phyloP scores from a whole-genome alignment of 2,888 invertebrate genomes.

The Lymantria dispar region DNA sequence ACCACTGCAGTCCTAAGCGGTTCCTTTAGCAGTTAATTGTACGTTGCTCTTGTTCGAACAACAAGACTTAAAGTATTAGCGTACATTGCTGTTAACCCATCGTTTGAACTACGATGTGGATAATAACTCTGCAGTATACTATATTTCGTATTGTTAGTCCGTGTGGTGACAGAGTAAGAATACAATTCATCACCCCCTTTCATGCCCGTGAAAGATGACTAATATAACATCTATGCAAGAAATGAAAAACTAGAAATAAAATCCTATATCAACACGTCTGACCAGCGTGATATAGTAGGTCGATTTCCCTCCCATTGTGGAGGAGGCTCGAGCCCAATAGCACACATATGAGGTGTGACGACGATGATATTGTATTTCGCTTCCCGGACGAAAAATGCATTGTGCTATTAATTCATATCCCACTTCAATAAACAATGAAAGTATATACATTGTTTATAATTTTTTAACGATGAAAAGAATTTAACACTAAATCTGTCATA shows the following conservation, averaged over 20 bases:
- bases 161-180: too few relatives aligned
- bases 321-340: too few relatives aligned
- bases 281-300: too few relatives aligned
- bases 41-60: constrained; percentile 61
- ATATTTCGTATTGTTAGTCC: too few relatives aligned
- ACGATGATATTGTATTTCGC: too few relatives aligned
- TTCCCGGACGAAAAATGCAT: constrained; percentile 35
- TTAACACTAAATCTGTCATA: neutral
- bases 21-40: constrained; percentile 63
- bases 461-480: neutral
- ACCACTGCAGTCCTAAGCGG: constrained; percentile 40
- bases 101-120: constrained; percentile 70
- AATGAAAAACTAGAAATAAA: too few relatives aligned
- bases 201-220: too few relatives aligned
- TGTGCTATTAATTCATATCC: constrained; percentile 5
- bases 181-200: too few relatives aligned
- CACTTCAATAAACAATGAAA: constrained; percentile 4
- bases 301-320: too few relatives aligned
- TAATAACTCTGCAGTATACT: constrained; percentile 47
- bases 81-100: constrained; percentile 59
- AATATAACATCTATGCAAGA: too few relatives aligned
- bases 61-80: constrained; percentile 49
- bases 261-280: too few relatives aligned
- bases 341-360: too few relatives aligned
- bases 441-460: constrained; percentile 1